phyloP scores from a whole-genome alignment of 1,140 invertebrate species.

The Chymomyza costata region DNA sequence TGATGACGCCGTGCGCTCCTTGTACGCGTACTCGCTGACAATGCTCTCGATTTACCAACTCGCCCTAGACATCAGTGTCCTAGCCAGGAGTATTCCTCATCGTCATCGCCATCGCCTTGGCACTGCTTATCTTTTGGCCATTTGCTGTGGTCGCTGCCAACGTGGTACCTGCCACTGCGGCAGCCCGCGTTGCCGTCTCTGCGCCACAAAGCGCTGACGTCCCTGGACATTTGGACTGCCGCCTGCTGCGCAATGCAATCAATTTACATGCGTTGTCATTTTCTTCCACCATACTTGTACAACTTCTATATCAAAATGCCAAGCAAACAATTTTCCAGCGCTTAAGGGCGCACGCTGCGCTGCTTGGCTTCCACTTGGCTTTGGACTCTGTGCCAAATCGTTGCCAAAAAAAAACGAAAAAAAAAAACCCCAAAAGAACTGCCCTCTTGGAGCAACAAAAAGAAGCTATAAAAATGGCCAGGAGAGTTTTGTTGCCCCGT shows the following conservation, averaged over 20 bases:
- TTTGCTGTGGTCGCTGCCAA: neutral
- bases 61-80: too few relatives aligned
- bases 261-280: slow-evolving; percentile 47
- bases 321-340: slow-evolving; percentile 45
- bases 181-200: neutral
- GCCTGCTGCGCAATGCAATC: slow-evolving; percentile 33
- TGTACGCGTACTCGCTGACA: slow-evolving; percentile 17
- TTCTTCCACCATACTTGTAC: too few relatives aligned
- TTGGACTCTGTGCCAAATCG: neutral
- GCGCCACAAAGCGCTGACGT: too few relatives aligned
- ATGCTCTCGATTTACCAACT: slow-evolving; percentile 42
- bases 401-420: neutral
- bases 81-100: slow-evolving; percentile 5
- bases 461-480: slow-evolving; percentile 50
- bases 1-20: slow-evolving; percentile 2
- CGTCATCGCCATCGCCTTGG: too few relatives aligned
- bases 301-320: slow-evolving; percentile 20
- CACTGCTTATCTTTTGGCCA: slow-evolving; percentile 13
- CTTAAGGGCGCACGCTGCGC: slow-evolving; percentile 22
- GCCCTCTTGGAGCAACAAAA: slow-evolving; percentile 14
- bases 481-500: too few relatives aligned
- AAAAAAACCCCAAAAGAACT: slow-evolving; percentile 22
- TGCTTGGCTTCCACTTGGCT: too few relatives aligned
- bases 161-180: slow-evolving; percentile 14
- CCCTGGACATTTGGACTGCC: too few relatives aligned